phyloP scores from a whole-genome alignment of 2,888 invertebrate species.

The Morpho deidamia region DNA sequence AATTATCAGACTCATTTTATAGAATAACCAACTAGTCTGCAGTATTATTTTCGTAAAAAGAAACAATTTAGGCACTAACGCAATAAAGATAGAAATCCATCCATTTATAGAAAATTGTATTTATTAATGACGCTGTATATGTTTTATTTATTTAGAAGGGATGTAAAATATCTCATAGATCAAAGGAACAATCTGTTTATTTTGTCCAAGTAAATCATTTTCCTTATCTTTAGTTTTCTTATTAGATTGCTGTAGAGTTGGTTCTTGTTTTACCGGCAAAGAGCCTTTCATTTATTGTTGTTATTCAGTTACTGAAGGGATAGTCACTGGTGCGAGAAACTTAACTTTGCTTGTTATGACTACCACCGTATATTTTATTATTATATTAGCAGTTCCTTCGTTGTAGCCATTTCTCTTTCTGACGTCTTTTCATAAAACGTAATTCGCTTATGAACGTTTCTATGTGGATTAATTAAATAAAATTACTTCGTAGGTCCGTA shows the following conservation, averaged over 20 bases:
- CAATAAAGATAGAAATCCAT: too few species aligned
- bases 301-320: slow-evolving; percentile 64
- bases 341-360: slow-evolving; percentile 59
- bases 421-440: slow-evolving; percentile 8
- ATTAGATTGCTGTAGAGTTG: slow-evolving; percentile 63
- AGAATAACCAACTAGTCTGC: too few species aligned
- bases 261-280: slow-evolving; percentile 35
- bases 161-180: background rate
- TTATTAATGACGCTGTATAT: too few species aligned
- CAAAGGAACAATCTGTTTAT: slow-evolving; percentile 44
- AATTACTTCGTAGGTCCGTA: background rate
- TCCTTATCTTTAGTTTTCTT: slow-evolving; percentile 64
- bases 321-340: slow-evolving; percentile 54
- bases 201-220: slow-evolving; percentile 67
- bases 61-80: too few species aligned
- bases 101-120: too few species aligned
- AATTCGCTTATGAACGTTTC: slow-evolving; percentile 15
- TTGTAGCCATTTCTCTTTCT: slow-evolving; percentile 4
- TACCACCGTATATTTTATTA: slow-evolving; percentile 43
- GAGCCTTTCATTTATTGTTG: slow-evolving; percentile 51
- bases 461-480: background rate
- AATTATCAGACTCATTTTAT: too few species aligned
- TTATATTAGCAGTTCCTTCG: slow-evolving; percentile 25
- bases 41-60: too few species aligned
- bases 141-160: too few species aligned